Percentiles rank a stretch among this genome's conserved stretches.
Conservation (phyloP, 1,140 invertebrate species). For the Yoshiicerus persimilis region DNA sequence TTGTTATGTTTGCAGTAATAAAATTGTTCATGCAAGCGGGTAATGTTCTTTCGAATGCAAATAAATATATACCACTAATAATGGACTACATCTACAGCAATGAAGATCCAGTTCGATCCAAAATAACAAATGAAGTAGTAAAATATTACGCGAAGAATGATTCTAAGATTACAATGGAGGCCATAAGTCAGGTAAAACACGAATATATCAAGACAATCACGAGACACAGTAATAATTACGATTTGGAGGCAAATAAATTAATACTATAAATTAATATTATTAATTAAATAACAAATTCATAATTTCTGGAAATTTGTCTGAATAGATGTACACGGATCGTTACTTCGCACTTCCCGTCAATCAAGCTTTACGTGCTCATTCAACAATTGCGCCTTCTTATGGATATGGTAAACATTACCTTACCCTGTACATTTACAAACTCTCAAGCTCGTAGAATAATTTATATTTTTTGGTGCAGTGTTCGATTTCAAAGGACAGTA, state of each 20-base stretch:
- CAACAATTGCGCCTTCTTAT: constrained; percentile 39
- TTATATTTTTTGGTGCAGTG: not conserved
- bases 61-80: not conserved
- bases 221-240: no score
- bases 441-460: no score
- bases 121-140: not conserved
- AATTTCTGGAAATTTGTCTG: not conserved
- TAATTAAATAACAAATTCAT: not conserved
- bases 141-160: not conserved
- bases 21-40: not conserved
- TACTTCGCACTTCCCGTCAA: constrained; percentile 15
- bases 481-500: constrained; percentile 42
- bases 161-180: not conserved
- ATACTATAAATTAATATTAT: not conserved
- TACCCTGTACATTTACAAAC: no score
- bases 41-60: not conserved
- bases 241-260: no score
- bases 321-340: constrained; percentile 30
- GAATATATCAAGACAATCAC: not conserved
- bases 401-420: no score
- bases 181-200: not conserved
- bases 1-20: not conserved
- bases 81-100: constrained; percentile 6
- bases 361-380: constrained; percentile 38
- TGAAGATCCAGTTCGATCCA: not conserved